Evolutionary conservation across 1,140 invertebrate species (phyloP).

Genomic region (Heliconius melpomene): DNA sequence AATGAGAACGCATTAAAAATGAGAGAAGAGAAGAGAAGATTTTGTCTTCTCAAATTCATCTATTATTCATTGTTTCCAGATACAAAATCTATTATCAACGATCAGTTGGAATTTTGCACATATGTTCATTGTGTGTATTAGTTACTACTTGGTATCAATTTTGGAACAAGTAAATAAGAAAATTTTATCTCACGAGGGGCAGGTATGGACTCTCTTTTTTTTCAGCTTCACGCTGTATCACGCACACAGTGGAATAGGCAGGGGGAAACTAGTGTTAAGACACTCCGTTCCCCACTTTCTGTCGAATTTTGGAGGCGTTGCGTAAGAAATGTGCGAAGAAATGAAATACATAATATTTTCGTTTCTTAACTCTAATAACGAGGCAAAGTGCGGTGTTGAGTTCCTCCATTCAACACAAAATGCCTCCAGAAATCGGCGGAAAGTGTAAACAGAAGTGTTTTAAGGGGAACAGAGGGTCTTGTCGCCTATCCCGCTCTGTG

Average conservation of each 20-base stretch:
- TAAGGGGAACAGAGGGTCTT: too few species aligned
- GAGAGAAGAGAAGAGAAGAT: rapidly evolving
- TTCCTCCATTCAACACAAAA: too few species aligned
- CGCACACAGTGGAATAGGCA: too few species aligned
- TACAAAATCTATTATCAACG: constrained; percentile 77
- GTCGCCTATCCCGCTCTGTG: too few species aligned
- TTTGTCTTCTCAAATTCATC: neutral
- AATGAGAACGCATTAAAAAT: too few species aligned
- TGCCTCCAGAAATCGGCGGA: too few species aligned
- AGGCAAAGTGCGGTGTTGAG: neutral
- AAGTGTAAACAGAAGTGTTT: too few species aligned
- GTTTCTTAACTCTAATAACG: neutral
- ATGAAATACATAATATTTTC: neutral
- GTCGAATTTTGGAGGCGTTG: too few species aligned
- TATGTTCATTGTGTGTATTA: constrained; percentile 83
- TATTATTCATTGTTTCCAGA: constrained; percentile 48
- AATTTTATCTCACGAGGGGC: constrained; percentile 72
- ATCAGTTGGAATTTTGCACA: constrained; percentile 84
- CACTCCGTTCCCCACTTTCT: too few species aligned
- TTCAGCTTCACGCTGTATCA: too few species aligned
- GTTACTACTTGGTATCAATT: constrained; percentile 80
- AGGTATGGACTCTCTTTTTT: constrained; percentile 41
- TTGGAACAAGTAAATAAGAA: constrained; percentile 80
- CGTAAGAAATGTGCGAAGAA: too few species aligned
- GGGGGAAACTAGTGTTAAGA: too few species aligned